Evolutionary conservation across 1,140 invertebrate genomes (phyloP).

Genomic region (Littorina saxatilis): DNA sequence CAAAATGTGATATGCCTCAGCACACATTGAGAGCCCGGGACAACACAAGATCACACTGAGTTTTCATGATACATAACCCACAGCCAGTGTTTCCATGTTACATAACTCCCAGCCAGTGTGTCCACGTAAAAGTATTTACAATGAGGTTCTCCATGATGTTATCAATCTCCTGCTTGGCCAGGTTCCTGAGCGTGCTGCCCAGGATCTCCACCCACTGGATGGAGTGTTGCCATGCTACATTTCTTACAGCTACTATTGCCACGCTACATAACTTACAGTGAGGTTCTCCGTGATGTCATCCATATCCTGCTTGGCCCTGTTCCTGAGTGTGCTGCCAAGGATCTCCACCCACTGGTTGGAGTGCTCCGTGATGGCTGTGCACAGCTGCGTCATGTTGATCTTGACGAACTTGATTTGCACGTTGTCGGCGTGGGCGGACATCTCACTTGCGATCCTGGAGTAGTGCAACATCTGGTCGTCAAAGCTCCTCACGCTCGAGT

Average conservation of each 20-base stretch:
- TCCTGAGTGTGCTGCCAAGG: conserved; percentile 72
- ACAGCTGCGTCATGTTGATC: conserved; percentile 69
- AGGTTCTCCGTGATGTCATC: conserved; percentile 61
- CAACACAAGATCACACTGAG: too few relatives aligned
- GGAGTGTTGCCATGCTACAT: too few relatives aligned
- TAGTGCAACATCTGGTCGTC: conserved; percentile 91
- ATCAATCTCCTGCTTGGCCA: conserved; percentile 67
- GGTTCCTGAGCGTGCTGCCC: conserved; percentile 73
- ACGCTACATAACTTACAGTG: conserved; percentile 61
- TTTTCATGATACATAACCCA: too few relatives aligned
- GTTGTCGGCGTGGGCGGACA: conserved; percentile 72
- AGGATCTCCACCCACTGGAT: conserved; percentile 71
- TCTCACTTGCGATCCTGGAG: conserved; percentile 83
- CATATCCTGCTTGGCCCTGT: conserved; percentile 70
- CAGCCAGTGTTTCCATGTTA: too few relatives aligned
- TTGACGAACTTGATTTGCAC: conserved; percentile 72
- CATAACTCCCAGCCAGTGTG: too few relatives aligned
- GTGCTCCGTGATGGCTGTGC: conserved; percentile 70
- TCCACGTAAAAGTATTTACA: too few relatives aligned
- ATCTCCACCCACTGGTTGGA: conserved; percentile 71
- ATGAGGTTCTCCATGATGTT: conserved; percentile 64
- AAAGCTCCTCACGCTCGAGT: conserved; percentile 84
- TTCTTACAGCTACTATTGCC: too few relatives aligned
- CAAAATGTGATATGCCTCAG: too few relatives aligned
- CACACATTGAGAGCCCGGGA: too few relatives aligned